phyloP scores from a whole-genome alignment of 2,888 invertebrate species.

The Congeria kusceri region DNA sequence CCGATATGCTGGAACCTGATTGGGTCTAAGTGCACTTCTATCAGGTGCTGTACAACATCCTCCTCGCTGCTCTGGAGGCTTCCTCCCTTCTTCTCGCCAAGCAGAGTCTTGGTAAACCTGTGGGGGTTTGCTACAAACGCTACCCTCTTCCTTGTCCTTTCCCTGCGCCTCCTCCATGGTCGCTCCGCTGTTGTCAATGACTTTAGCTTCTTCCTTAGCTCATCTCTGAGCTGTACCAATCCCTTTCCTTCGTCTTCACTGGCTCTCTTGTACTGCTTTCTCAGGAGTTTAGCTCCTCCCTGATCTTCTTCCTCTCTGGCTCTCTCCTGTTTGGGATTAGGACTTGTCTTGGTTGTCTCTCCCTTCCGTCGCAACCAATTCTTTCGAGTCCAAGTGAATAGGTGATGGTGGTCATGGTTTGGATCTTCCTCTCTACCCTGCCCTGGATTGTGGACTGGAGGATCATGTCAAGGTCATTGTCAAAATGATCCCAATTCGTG shows the following conservation, averaged over 20 bases:
- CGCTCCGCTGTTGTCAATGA: neutral
- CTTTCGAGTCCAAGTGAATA: too few relatives aligned
- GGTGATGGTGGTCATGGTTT: too few relatives aligned
- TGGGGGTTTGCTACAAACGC: constrained; percentile 7
- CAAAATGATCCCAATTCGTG: too few relatives aligned
- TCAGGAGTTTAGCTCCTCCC: neutral
- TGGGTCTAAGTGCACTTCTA: neutral
- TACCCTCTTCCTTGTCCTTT: constrained; percentile 5
- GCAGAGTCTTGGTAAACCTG: constrained; percentile 8
- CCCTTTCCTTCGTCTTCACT: neutral
- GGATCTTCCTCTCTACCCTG: too few relatives aligned
- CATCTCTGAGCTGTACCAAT: neutral
- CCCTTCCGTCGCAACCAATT: too few relatives aligned
- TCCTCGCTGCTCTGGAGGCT: neutral
- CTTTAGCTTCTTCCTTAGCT: neutral
- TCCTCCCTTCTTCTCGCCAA: neutral
- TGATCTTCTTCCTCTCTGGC: neutral
- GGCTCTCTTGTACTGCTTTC: neutral
- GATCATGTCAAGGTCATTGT: too few relatives aligned
- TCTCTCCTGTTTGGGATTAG: neutral
- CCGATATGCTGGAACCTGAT: neutral
- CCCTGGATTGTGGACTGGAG: too few relatives aligned
- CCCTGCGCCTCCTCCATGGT: neutral
- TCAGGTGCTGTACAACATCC: neutral
- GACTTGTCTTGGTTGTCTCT: neutral